Base-by-base conservation (phyloP, 2,797 vertebrate species). In the Coranthus polyacanthus region DNA sequence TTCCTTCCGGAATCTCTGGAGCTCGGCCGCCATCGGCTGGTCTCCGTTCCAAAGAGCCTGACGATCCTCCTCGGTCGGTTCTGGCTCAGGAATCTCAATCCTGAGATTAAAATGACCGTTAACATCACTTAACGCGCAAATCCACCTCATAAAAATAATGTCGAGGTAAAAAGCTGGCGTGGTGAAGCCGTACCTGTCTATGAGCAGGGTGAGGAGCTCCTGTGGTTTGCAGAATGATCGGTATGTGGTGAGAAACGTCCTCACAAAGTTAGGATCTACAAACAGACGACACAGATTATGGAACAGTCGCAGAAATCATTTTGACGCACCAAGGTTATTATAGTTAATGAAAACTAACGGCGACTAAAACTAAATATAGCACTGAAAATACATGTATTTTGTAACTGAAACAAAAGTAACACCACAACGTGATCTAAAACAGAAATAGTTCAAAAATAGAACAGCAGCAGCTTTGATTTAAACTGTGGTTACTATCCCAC, bases 171-270 rank as follows among this genome's bases (percentile, higher is more conserved):
- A 32, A n/a, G n/a, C n/a, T n/a, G n/a, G 29, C 6, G n/a, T 4
- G 34, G 3, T 12, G 8, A 7, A 13, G 15, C 1, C 81, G 84
- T 86, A 97, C 98, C 98, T 94, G 91, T 98, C 97, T 44, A 97
- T 97, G 62, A 99, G 94, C 73, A 99, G 93, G 58, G 86, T 91
- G 61, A 99, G 93, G 58, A 99, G 92, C 69, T 98, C 97, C 78
- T 97, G 96, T 12, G 98, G 97, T 84, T 97, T 99, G 93, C 98
- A 99, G 84, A 99, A 99, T 2, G 98, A 99, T 58, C 98, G 97
- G 87, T 98, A 99, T 0, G 98, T 99, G 63, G 98, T 99, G 58
- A 99, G 94, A 92, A 99, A 99, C 4, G 97, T 99, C 71, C 98
- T 96, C 17, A 99, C 98, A 45, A 99, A 99, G 93, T 99, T 99